phyloP scores from a whole-genome alignment of 2,797 vertebrate genomes.

The Gouania willdenowi region DNA sequence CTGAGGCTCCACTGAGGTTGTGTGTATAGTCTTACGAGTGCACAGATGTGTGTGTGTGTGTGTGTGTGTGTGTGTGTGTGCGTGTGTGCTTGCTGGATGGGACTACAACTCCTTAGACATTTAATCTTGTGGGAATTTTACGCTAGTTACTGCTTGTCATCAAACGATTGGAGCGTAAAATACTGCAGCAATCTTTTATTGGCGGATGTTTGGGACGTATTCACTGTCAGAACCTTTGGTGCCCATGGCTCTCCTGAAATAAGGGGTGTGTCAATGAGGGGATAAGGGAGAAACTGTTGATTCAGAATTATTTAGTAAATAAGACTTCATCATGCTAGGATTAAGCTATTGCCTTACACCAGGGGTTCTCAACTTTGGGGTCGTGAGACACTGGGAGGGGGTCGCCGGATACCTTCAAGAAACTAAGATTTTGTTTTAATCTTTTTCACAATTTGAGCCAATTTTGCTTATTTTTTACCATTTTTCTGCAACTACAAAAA shows the following conservation, averaged over 20 bases:
- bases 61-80: constrained; percentile 44
- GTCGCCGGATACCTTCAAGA: too few species aligned
- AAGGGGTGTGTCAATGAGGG: constrained; percentile 5
- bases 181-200: constrained; percentile 63
- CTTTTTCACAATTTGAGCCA: too few species aligned
- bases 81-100: constrained; percentile 54
- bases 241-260: constrained; percentile 41
- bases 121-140: constrained; percentile 81
- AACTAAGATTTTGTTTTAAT: too few species aligned
- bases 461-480: too few species aligned
- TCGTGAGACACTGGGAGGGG: too few species aligned
- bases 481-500: too few species aligned
- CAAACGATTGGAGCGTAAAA: constrained; percentile 72
- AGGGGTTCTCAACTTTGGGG: too few species aligned
- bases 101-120: constrained; percentile 72
- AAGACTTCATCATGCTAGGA: too few species aligned
- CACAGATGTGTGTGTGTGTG: constrained; percentile 50
- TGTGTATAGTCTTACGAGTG: constrained; percentile 19
- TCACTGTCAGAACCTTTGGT: constrained; percentile 47
- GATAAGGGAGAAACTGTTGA: too few species aligned
- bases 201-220: constrained; percentile 52
- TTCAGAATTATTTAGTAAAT: too few species aligned
- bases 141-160: constrained; percentile 80
- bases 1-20: constrained; percentile 39
- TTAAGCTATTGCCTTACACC: too few species aligned